These are phyloP conservation scores for Pituophis catenifer DNA, from an alignment of 2,113 vertebrate genomes.

Conservation along the genomic window DNA sequence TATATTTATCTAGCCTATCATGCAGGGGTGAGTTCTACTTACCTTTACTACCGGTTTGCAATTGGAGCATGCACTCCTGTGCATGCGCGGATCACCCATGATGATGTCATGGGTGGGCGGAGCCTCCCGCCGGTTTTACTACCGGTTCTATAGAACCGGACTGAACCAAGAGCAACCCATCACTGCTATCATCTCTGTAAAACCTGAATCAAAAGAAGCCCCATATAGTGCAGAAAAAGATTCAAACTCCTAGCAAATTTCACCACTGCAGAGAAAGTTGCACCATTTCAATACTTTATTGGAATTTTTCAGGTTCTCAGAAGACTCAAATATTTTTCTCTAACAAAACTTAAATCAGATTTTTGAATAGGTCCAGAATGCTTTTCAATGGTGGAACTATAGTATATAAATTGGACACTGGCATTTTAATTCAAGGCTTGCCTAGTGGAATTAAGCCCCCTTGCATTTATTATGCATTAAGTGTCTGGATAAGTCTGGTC, in stretches of 20 bases:
- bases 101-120: too few relatives aligned
- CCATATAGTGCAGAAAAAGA: neutral
- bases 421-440: neutral
- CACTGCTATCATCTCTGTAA: neutral
- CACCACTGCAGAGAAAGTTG: neutral
- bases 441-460: neutral
- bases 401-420: neutral
- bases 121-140: too few relatives aligned
- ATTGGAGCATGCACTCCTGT: too few relatives aligned
- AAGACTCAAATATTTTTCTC: neutral
- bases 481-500: neutral
- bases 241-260: neutral
- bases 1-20: neutral
- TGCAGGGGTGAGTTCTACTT: too few relatives aligned
- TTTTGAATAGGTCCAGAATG: neutral
- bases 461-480: neutral
- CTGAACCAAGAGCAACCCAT: too few relatives aligned
- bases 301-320: too few relatives aligned
- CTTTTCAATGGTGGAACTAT: neutral
- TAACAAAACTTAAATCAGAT: neutral
- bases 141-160: too few relatives aligned
- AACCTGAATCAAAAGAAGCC: neutral
- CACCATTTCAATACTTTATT: neutral
- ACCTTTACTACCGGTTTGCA: too few relatives aligned
- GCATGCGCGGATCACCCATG: too few relatives aligned